Base-by-base conservation (phyloP, 2,797 vertebrate species). In the Cuniculus paca region DNA sequence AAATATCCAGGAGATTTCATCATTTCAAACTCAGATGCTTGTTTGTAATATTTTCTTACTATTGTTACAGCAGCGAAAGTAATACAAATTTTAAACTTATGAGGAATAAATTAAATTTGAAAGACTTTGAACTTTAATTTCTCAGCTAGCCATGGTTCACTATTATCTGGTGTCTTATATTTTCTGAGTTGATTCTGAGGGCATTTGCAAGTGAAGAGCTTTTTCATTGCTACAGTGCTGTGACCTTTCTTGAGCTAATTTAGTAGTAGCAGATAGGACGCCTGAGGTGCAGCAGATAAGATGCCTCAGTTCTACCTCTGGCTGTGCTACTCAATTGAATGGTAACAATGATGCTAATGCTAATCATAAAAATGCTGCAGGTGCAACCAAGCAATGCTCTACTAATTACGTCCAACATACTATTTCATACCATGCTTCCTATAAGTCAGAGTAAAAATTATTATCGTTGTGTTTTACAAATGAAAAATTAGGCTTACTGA, bases 151-250 rank as follows among this genome's bases (percentile, higher is more conserved):
- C 42, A 39, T 10, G 56, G 68, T 72, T 82, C 50, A 58, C 10
- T 3, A n/a, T 88, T 86, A 50, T 92, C 12, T 74, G 16, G 81
- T 93, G 22, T 89, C 45, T 92, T 87, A 31, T 88, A 52, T 70
- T 91, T 72, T 79, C 54, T 91, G 8, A 0, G 31, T 84, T 77
- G n/a, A 31, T 8, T 90, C 28, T 52, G 34, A 78, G 92, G 52
- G 9, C 34, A n/a, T 81, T 96, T 86, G 36, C 68, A n/a, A 82
- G 63, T 58, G 70, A 87, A 48, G 36, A 77, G 20, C 77, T 89
- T 54, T 82, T 92, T 65, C 56, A 52, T 82, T 85, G 63, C 85
- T 52, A 6, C 61, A 82, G 60, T 52, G 2, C 31, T n/a, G 3
- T 10, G 80, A 1, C 20, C 86, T 87, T 45, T 77, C n/a, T 83